Evolutionary conservation across 2,888 invertebrate genomes (phyloP), one percentile per base, ranked within the genome.

Genomic region (Pyrocoelia pectoralis): DNA sequence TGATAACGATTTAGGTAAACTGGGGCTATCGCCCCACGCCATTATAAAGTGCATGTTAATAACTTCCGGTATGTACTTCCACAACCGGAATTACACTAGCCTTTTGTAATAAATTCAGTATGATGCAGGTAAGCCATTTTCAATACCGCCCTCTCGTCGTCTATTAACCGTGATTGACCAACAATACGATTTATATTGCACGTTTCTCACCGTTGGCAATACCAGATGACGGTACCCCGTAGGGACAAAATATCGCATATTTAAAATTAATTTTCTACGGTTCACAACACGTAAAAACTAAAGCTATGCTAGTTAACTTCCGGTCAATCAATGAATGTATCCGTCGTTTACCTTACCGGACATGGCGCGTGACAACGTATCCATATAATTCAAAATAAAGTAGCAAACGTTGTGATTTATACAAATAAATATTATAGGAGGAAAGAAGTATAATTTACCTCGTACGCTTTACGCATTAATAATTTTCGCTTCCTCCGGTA

Each of bases 81-180:
- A 55, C 50, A 46, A 64, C 63, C 63, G 63, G 63, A 64, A 64
- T 54, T 59, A 59, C 63, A 64, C 63, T 57, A 57, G 60, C 51
- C 56, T 61, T 61, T 61, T 61, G 52, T 61, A 29, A 29, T 52
- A 52, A 29, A 29, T 50, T 12, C 18, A 50, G 28, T 13, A 29
- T 50, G 14, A 18, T 46, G 17, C 15, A 17, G 46, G 15, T 46
- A 46, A 46, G 15, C 15, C 17, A 46, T 46, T 17, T 46, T 46
- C 5, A 5, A 5, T 17, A 18, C n/a, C 46, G 17, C n/a, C 17
- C 8, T 46, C 17, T 46, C 10, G 14, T 15, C 15, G 17, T 17
- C 17, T 18, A 46, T 17, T 18, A 8, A 15, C 15, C 10, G n/a
- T 1, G 1, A 46, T 17, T 17, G 8, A 17, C 24, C 24, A 24